Percentiles rank a stretch among this genome's conserved stretches.
phyloP scores from a whole-genome alignment of 92 coral and sea anemone genomes.

The Meandrina meandrites region DNA sequence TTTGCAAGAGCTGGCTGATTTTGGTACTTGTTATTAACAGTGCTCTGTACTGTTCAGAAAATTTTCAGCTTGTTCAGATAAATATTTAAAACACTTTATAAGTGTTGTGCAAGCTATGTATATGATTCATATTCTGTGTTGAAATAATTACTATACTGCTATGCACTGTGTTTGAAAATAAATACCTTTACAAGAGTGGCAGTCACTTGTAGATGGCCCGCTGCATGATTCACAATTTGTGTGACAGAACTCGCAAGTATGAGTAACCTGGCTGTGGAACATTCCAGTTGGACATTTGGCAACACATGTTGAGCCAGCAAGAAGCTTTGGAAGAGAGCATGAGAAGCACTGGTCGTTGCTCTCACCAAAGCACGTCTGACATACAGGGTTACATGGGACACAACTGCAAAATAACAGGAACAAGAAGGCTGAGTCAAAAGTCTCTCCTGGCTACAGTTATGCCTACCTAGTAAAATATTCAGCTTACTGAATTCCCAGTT shows the following conservation, averaged over 20 bases:
- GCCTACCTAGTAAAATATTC: no score
- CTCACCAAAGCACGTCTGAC: slow-evolving; percentile 82
- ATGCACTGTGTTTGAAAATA: neutral
- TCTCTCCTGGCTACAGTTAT: no score
- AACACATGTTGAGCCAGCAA: slow-evolving; percentile 67
- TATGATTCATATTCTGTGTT: neutral
- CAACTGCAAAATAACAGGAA: slow-evolving; percentile 48
- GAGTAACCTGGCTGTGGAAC: slow-evolving; percentile 56
- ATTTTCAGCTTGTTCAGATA: neutral
- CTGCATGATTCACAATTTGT: slow-evolving; percentile 70
- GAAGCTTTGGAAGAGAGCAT: slow-evolving; percentile 64
- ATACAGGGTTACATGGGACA: slow-evolving; percentile 62
- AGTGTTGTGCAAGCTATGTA: neutral
- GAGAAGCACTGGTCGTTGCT: slow-evolving; percentile 69
- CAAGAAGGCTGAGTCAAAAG: neutral
- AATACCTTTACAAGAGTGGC: slow-evolving; percentile 84
- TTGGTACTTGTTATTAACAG: no score
- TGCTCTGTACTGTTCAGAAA: neutral
- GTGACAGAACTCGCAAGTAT: slow-evolving; percentile 74
- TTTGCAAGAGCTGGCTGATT: no score
- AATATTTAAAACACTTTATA: neutral
- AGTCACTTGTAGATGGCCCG: slow-evolving; percentile 60
- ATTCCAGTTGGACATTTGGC: slow-evolving; percentile 76
- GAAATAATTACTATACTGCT: no score
- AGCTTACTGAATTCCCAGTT: neutral